Percentiles rank a stretch among this genome's conserved stretches.
phyloP scores from a whole-genome alignment of 2,113 vertebrate species.

The Arenaria interpres region DNA sequence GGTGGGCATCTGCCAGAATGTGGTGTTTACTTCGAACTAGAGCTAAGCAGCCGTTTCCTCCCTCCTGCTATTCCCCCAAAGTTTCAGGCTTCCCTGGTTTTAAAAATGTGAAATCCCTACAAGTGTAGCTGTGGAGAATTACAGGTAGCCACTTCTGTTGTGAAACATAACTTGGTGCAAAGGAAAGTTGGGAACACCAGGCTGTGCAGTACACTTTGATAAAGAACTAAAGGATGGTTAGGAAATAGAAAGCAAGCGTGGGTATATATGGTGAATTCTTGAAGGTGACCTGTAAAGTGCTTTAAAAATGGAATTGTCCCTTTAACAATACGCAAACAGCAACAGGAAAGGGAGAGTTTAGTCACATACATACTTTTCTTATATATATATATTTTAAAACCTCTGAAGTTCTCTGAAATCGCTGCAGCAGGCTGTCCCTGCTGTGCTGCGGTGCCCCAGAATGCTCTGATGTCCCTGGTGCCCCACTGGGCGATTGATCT shows the following conservation, averaged over 20 bases:
- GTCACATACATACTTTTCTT: neutral
- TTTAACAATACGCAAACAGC: neutral
- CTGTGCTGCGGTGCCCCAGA: neutral
- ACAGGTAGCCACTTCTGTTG: neutral
- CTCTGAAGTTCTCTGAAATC: neutral
- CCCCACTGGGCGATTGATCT: neutral
- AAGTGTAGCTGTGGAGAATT: neutral
- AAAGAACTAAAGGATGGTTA: neutral
- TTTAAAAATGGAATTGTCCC: neutral
- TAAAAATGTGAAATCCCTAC: neutral
- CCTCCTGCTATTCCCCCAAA: neutral
- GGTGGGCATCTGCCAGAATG: neutral
- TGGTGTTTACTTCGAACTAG: neutral
- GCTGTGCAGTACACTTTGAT: neutral
- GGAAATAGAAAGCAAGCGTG: neutral
- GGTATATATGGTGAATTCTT: neutral
- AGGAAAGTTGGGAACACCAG: neutral
- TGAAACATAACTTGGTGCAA: neutral
- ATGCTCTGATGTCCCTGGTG: neutral
- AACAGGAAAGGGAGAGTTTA: neutral
- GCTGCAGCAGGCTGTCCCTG: neutral
- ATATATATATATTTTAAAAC: neutral
- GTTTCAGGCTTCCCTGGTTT: neutral
- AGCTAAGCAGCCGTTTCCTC: neutral
- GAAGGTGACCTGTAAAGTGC: neutral